Percentiles rank a stretch among this genome's conserved stretches.
Conservation (phyloP, 2,113 vertebrate genomes). For the Octodon degus region DNA sequence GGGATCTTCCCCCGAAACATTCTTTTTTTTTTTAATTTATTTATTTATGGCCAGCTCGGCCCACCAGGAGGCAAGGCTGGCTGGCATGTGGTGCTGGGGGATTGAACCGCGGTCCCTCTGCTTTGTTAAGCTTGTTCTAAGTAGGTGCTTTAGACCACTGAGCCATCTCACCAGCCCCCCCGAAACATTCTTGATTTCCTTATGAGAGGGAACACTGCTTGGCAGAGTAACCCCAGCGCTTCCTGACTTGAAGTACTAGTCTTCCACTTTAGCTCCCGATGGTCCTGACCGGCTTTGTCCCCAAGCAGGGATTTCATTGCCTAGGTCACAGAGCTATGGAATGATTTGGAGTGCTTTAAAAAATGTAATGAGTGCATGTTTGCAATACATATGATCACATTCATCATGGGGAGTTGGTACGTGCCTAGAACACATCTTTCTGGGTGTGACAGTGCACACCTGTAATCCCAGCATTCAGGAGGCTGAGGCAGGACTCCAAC, state of each 20-base stretch:
- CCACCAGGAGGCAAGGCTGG: too few species aligned
- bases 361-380: not conserved
- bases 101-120: too few species aligned
- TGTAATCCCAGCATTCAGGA: not conserved
- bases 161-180: too few species aligned
- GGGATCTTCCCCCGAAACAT: too few species aligned
- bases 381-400: not conserved
- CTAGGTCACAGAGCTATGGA: not conserved
- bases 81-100: too few species aligned
- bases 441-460: not conserved
- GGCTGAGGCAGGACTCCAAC: not conserved
- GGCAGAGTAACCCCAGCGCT: too few species aligned
- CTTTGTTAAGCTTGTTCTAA: too few species aligned
- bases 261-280: not conserved
- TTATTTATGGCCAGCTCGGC: accelerated
- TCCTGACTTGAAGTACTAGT: accelerated
- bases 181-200: too few species aligned
- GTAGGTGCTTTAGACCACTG: too few species aligned
- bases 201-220: not conserved
- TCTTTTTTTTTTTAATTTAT: accelerated
- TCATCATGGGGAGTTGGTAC: not conserved
- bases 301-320: not conserved
- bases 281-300: not conserved
- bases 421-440: not conserved
- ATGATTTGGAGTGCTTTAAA: not conserved